Conservation (phyloP, 2,113 vertebrate genomes). For the Sterna hirundo region DNA sequence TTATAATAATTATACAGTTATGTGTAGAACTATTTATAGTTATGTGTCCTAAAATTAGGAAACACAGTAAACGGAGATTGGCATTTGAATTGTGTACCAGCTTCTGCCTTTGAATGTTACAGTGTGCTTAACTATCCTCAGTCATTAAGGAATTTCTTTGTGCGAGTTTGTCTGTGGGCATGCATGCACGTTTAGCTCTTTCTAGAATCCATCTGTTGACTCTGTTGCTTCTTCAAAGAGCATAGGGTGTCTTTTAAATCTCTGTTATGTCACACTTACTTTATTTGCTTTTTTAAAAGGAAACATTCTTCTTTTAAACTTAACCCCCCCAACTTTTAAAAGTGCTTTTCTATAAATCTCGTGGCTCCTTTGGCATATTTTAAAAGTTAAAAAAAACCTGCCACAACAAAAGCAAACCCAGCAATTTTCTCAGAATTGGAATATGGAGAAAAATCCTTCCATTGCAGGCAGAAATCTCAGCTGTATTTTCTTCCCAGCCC, state of each 20-base stretch:
- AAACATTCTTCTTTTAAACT: background rate
- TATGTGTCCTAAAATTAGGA: background rate
- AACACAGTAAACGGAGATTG: background rate
- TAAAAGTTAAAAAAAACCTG: background rate
- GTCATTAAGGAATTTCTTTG: background rate
- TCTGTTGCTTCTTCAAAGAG: background rate
- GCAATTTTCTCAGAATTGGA: background rate
- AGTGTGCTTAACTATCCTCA: background rate
- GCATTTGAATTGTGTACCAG: background rate
- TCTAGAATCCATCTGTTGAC: background rate
- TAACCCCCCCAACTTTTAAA: background rate
- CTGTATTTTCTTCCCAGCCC: background rate
- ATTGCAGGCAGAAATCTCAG: background rate
- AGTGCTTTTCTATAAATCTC: background rate
- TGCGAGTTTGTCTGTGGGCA: background rate
- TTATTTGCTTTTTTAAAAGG: background rate
- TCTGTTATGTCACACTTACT: background rate
- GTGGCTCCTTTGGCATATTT: background rate
- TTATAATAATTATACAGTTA: background rate
- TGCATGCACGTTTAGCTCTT: background rate
- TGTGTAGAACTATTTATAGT: background rate
- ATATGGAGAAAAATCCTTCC: background rate
- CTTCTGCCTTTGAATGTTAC: background rate
- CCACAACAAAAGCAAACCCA: background rate
- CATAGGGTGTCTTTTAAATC: background rate